phyloP scores from a whole-genome alignment of 2,113 vertebrate genomes.

The Embiotoca jacksoni region DNA sequence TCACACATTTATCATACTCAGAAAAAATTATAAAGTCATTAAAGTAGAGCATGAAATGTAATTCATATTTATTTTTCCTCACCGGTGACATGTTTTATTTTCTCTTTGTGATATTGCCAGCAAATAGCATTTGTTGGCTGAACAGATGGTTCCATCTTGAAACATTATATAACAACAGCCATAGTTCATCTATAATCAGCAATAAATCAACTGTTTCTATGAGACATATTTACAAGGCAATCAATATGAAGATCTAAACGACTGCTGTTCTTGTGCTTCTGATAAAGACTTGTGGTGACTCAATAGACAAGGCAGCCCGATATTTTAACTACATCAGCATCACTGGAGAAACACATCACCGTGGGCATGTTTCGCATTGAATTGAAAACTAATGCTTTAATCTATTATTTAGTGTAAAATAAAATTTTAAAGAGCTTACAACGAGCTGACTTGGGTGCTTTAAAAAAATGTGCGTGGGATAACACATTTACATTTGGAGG shows the following conservation, averaged over 20 bases:
- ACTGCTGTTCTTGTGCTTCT: constrained; percentile 1
- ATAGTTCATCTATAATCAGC: not conserved
- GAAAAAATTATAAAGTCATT: constrained; percentile 21
- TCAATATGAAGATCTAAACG: constrained; percentile 4
- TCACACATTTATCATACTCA: constrained; percentile 26
- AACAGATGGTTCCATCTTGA: not conserved
- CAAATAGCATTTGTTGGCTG: constrained; percentile 7
- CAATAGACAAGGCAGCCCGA: not conserved
- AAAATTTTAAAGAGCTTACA: constrained; percentile 17
- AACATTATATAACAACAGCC: not conserved
- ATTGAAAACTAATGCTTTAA: constrained; percentile 30
- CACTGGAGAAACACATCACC: constrained; percentile 7
- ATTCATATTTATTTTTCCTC: constrained; percentile 5
- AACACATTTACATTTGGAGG: constrained; percentile 19
- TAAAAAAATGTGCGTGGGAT: not conserved
- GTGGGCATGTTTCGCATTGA: not conserved
- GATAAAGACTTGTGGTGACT: constrained; percentile 19
- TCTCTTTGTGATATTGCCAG: not conserved
- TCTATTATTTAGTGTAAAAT: constrained; percentile 52
- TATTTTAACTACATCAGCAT: constrained; percentile 2
- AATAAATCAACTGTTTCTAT: not conserved
- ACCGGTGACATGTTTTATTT: constrained; percentile 15
- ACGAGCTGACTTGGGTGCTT: constrained; percentile 16
- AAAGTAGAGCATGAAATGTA: not conserved
- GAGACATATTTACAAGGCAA: not conserved